Conservation (phyloP, 2,113 vertebrate species). For the Motacilla tschutschensis region DNA sequence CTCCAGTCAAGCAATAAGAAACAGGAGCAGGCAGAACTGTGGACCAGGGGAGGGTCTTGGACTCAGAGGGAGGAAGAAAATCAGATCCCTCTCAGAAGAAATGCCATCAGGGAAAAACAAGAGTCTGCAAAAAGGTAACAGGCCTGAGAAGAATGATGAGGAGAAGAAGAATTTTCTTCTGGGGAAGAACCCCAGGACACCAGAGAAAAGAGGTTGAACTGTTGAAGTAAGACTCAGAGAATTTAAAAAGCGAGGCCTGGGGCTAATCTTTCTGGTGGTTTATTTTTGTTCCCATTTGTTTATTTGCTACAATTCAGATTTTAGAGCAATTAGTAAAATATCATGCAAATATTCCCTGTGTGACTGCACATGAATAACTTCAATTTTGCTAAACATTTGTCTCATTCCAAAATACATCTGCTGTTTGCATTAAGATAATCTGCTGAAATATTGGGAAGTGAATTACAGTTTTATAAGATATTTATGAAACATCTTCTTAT, state of each 20-base stretch:
- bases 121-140: not conserved
- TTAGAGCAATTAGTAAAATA: slow-evolving; percentile 78
- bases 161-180: not conserved
- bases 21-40: not conserved
- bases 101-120: not conserved
- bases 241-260: slow-evolving; percentile 32
- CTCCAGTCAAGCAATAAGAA: not conserved
- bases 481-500: slow-evolving; percentile 69
- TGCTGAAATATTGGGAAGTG: slow-evolving; percentile 70
- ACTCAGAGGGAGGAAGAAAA: not conserved
- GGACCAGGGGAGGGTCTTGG: not conserved
- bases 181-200: not conserved
- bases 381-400: slow-evolving; percentile 72
- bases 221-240: slow-evolving; percentile 32
- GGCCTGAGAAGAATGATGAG: not conserved
- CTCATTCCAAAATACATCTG: slow-evolving; percentile 72
- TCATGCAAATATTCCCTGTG: slow-evolving; percentile 79
- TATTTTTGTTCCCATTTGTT: slow-evolving; percentile 55
- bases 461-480: slow-evolving; percentile 68
- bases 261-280: slow-evolving; percentile 60
- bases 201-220: not conserved
- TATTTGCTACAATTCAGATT: slow-evolving; percentile 69
- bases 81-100: not conserved
- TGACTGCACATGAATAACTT: slow-evolving; percentile 74
- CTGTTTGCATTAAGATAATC: slow-evolving; percentile 75